Evolutionary conservation across 1,140 invertebrate species (phyloP), one percentile per base, ranked within the genome.

Genomic region (Cherax quadricarinatus): DNA sequence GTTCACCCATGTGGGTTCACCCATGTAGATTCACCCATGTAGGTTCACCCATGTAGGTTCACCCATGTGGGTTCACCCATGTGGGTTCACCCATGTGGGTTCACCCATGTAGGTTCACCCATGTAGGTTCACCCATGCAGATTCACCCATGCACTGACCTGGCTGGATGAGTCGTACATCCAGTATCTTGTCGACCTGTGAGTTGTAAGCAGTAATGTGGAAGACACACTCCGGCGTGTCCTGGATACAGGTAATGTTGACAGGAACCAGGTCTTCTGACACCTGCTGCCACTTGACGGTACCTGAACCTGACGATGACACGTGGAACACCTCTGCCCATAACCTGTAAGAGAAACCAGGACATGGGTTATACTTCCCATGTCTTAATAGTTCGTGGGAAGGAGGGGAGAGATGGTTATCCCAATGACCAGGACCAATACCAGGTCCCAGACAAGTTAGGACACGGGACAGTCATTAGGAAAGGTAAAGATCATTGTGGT

Each of bases 181-280:
- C 94, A 99, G 97, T 94, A 99, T 99, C 96, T 99, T 99, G 95
- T 99, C 98, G 94, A 99, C 98, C 95, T 99, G 98, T 94, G 98
- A 98, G 96, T 99, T 99, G 96, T 99, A 99, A 91, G 99, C 99
- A 93, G 98, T 99, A 95, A 99, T 98, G 96, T 99, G 98, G 96
- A 99, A 99, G 94, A 99, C 97, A 95, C 98, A 99, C 96, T 98
- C 98, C 24, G 98, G 98, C 80, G 98, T 94, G 90, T 94, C 93
- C 95, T 99, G 98, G 94, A 99, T 97, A 96, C 98, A 99, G 88
- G 98, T 98, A 95, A 99, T 99, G 96, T 99, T 99, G 86, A 99
- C 98, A 88, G 98, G 98, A 88, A 99, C 98, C 95, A 99, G 96
- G 96, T 99, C 98, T 95, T 99, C 98, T 87, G 98, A 99, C 88